Conservation (phyloP, 2,113 vertebrate genomes). For the Girardinichthys multiradiatus region DNA sequence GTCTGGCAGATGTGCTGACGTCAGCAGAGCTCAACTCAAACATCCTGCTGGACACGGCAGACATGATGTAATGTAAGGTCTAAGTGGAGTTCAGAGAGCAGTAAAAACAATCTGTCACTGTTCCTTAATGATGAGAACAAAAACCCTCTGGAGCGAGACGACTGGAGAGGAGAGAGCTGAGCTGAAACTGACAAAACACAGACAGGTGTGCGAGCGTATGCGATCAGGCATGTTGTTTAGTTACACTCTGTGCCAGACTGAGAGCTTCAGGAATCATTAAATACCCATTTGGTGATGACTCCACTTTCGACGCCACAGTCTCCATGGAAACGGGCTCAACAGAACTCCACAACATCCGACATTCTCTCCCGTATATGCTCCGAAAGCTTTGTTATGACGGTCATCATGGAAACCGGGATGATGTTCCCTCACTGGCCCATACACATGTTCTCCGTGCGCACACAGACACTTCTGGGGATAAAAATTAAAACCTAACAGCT, state of each 20-base stretch:
- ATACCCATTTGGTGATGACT: conserved; percentile 31
- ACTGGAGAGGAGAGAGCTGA: neutral
- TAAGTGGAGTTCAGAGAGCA: conserved; percentile 21
- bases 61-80: conserved; percentile 57
- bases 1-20: conserved; percentile 55
- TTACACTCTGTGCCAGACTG: conserved; percentile 51
- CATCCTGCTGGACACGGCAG: conserved; percentile 51
- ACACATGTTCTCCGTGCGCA: neutral
- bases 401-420: conserved; percentile 54
- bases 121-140: conserved; percentile 21
- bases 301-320: conserved; percentile 48
- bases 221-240: conserved; percentile 45
- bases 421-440: conserved; percentile 19
- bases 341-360: conserved; percentile 62
- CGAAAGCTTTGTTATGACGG: conserved; percentile 76
- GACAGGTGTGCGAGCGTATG: conserved; percentile 12
- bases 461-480: neutral
- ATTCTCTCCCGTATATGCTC: conserved; percentile 11
- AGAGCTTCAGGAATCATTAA: conserved; percentile 63
- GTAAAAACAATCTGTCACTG: conserved; percentile 39
- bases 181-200: conserved; percentile 21
- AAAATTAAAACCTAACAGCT: neutral
- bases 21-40: conserved; percentile 46
- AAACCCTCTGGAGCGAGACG: neutral
- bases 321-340: conserved; percentile 69